Evolutionary conservation across 1,140 invertebrate species (phyloP), one percentile per base, ranked within the genome.

Genomic region (Drosophila micromelanica): DNA sequence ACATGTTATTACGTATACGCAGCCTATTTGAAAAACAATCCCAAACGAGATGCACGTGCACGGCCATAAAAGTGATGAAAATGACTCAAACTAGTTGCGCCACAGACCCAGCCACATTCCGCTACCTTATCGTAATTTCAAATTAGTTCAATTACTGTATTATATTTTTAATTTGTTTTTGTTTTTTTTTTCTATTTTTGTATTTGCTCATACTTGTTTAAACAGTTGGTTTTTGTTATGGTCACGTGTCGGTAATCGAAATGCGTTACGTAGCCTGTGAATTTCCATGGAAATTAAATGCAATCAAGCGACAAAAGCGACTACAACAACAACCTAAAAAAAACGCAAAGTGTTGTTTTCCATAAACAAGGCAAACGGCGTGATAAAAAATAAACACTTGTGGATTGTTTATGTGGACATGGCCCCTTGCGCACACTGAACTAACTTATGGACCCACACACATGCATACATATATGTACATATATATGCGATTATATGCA

Each of bases 171-270:
- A 63, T 57, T 59, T 56, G 13, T 6, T 64, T 40, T 2, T 72
- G 59, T 57, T 59, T 56, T 11, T 6, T 64, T 40, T 2, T 72
- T 35, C 37, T 27, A 55, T 67, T 40, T 30, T 13, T 12, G 20
- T 30, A 20, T 46, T 40, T 57, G 49, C 49, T 13, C 35, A 32
- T 54, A 59, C 48, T 62, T 37, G 15, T 65, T 62, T 63, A 67
- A 57, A 54, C 60, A 64, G 37, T 69, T 46, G 23, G 7, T 46
- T 54, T 57, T 80, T 80, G 75, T 73, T 80, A 64, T 61, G 51
- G 78, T 81, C 82, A 86, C 82, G 82, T 86, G 82, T 78, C 51
- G 37, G 43, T 70, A 73, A 80, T 85, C 75, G 59, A 51, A 81
- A 63, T 63, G 56, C 49, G 63, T 87, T 87, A 78, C 81, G 78